Conservation (phyloP, 2,888 invertebrate species). For the Lasioglossum morio region DNA sequence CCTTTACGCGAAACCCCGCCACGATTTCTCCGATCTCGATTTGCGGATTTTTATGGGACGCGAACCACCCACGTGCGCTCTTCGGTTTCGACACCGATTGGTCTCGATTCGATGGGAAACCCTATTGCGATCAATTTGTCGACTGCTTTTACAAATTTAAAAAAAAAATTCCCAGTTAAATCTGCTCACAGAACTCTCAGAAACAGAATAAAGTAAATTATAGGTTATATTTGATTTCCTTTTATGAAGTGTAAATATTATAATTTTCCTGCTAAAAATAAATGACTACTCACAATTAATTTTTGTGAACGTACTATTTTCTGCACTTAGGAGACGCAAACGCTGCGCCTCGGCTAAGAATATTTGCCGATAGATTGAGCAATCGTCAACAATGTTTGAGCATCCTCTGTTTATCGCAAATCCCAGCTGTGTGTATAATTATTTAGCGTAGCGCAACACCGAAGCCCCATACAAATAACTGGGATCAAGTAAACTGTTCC, state of each 20-base stretch:
- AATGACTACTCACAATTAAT: not conserved
- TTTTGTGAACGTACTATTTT: not conserved
- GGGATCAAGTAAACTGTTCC: slow-evolving; percentile 26
- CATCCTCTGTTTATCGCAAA: not conserved
- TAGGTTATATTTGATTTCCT: too few species aligned
- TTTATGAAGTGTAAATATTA: too few species aligned
- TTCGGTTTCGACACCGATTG: not conserved
- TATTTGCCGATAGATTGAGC: not conserved
- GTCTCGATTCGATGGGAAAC: not conserved
- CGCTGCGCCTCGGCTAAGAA: not conserved
- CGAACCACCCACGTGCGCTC: not conserved
- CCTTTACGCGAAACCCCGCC: slow-evolving; percentile 35
- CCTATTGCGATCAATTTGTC: not conserved
- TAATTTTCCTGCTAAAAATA: not conserved
- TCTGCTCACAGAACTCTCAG: too few species aligned
- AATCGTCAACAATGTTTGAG: not conserved
- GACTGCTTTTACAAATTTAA: not conserved
- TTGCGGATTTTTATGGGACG: not conserved
- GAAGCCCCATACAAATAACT: slow-evolving; percentile 5
- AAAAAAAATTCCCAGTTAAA: too few species aligned
- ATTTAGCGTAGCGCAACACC: not conserved
- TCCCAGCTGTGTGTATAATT: not conserved
- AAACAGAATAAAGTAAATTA: too few species aligned
- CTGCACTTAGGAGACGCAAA: not conserved
- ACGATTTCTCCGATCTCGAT: not conserved